phyloP scores from a whole-genome alignment of 2,797 vertebrate genomes.

The Malacoraja senta region DNA sequence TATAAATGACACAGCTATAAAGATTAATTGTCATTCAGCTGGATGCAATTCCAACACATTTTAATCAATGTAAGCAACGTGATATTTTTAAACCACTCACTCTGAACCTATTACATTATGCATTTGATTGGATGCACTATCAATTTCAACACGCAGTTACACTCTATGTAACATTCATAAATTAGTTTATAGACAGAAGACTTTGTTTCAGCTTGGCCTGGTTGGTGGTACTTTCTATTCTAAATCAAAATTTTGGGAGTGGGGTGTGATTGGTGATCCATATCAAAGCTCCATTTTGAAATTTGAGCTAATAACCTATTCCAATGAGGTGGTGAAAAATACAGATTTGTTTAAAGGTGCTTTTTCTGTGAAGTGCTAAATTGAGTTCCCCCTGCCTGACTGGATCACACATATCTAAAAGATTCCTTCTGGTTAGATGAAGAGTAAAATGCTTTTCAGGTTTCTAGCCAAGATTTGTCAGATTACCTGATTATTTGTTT shows the following conservation, averaged over 20 bases:
- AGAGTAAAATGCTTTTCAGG: neutral
- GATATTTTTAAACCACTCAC: neutral
- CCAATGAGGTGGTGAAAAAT: neutral
- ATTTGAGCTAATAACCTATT: neutral
- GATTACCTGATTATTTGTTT: neutral
- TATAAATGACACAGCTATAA: neutral
- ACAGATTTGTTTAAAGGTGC: neutral
- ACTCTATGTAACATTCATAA: neutral
- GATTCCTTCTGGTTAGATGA: neutral
- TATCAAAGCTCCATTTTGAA: neutral
- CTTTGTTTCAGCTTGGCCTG: neutral
- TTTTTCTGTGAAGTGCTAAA: conserved; percentile 1
- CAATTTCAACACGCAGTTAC: neutral
- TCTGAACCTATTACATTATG: conserved; percentile 13
- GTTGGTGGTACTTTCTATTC: neutral
- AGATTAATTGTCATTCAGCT: conserved; percentile 12
- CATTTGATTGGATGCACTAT: neutral
- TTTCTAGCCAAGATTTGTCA: neutral
- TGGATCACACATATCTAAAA: neutral
- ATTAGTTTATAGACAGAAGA: neutral
- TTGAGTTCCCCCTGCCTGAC: neutral
- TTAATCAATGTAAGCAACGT: conserved; percentile 9
- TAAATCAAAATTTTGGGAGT: neutral
- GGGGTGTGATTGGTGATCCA: neutral
- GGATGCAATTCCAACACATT: neutral